Percentiles rank a stretch among this genome's conserved stretches.
Evolutionary conservation across 2,888 invertebrate species (phyloP).

Genomic region (Eupeodes latifasciatus): DNA sequence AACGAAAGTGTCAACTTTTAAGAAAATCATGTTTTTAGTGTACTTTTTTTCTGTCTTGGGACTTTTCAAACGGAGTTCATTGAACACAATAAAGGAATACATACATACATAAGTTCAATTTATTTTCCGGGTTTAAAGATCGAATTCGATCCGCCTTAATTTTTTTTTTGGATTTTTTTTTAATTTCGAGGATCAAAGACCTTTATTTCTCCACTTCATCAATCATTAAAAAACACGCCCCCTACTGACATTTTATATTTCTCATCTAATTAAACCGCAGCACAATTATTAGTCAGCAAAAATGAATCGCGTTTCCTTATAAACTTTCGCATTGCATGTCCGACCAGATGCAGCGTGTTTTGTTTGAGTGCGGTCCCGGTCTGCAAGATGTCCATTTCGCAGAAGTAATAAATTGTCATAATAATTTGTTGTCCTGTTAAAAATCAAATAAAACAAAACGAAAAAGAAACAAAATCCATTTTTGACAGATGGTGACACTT

Average conservation of each 20-base stretch:
- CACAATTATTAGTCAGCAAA: conserved; percentile 59
- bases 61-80: not conserved
- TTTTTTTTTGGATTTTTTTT: not conserved
- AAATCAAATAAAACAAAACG: not conserved
- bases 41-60: not conserved
- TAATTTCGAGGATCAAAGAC: conserved; percentile 25
- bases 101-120: conserved; percentile 7
- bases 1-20: conserved; percentile 49
- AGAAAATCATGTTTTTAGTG: conserved; percentile 25
- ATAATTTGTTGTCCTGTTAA: conserved; percentile 44
- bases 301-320: conserved; percentile 53
- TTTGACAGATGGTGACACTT: conserved; percentile 68
- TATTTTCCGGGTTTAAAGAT: conserved; percentile 70
- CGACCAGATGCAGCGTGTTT: conserved; percentile 60
- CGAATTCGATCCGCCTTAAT: conserved; percentile 32
- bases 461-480: conserved; percentile 39
- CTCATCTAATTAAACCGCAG: conserved; percentile 69
- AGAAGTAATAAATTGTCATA: conserved; percentile 65
- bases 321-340: not conserved
- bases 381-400: conserved; percentile 53
- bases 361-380: conserved; percentile 1
- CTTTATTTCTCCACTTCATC: conserved; percentile 47
- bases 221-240: conserved; percentile 22
- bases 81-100: conserved; percentile 8
- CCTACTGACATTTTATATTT: conserved; percentile 45